These are phyloP conservation scores for Sympetrum striolatum DNA, from an alignment of 2,888 invertebrate genomes.

Conservation along the genomic window DNA sequence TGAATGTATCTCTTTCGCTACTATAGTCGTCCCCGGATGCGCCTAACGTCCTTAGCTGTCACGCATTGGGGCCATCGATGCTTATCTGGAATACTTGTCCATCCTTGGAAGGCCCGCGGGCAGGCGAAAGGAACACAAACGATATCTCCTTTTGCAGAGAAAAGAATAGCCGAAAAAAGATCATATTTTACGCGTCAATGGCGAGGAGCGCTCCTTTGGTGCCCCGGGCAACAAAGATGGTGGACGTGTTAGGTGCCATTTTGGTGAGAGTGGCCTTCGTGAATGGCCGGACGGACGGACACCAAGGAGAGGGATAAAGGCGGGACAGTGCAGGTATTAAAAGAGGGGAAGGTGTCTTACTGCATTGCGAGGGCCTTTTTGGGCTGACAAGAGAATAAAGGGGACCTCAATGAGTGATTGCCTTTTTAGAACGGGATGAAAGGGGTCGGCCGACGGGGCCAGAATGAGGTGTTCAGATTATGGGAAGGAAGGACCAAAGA, in stretches of 20 bases:
- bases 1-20: no score
- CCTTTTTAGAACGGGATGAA: background rate
- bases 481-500: background rate
- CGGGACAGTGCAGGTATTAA: background rate
- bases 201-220: background rate
- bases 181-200: background rate
- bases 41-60: no score
- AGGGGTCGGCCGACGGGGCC: background rate
- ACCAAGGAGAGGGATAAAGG: background rate
- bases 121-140: no score
- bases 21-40: no score
- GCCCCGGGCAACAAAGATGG: background rate
- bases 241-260: background rate
- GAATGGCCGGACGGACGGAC: background rate
- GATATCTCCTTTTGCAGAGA: no score
- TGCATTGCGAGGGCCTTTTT: constrained; percentile 1
- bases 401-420: constrained; percentile 22
- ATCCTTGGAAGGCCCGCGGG: no score
- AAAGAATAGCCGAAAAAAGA: no score
- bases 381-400: constrained; percentile 1
- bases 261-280: background rate
- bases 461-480: constrained; percentile 36
- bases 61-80: no score
- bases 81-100: no score
- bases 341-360: constrained; percentile 16